Evolutionary conservation across 2,797 vertebrate species (phyloP), one percentile per base, ranked within the genome.

Genomic region (Pipistrellus pygmaeus): DNA sequence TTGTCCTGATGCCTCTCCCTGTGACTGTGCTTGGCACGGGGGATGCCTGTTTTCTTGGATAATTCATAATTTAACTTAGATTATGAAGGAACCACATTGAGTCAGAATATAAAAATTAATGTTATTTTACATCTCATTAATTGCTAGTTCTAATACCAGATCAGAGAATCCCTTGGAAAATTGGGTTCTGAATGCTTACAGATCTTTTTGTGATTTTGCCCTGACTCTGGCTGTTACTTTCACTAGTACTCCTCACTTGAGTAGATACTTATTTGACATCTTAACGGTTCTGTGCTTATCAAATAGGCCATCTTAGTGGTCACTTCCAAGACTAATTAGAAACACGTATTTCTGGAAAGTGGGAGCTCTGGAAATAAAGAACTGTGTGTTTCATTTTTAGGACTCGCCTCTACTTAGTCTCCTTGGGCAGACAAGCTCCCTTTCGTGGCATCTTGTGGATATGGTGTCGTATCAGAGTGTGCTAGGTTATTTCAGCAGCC

Each of bases 361-460:
- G 27, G 35, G 30, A 44, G 11, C 11, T 72, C 71, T 48, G 44
- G n/a, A 92, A 68, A 35, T 91, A 82, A 97, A 91, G 46, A 17
- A 57, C 17, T 64, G 2, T 89, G 20, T 92, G 17, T 94, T 95
- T 83, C 10, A 4, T 92, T 95, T 94, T 85, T 60, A 99, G 99
- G 99, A 99, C 46, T 99, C 99, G 0, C 98, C 99, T 60, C 98
- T 99, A 32, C 98, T 99, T 87, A 99, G 97, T 96, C 99, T 99
- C 8, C 98, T 99, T 88, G 99, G 99, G 86, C 99, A 99, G 97
- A 99, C 99, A 83, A 98, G 98, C 89, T 99, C 99, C 48, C 98
- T 99, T 76, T 99, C 99, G 1, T 99, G 99, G 99, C 98, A 99
- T 84, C 98, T 99, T 5, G 98, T 99, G 97, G 99, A 99, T 97